Base-by-base conservation (phyloP, 2,888 invertebrate species). In the Actias luna region DNA sequence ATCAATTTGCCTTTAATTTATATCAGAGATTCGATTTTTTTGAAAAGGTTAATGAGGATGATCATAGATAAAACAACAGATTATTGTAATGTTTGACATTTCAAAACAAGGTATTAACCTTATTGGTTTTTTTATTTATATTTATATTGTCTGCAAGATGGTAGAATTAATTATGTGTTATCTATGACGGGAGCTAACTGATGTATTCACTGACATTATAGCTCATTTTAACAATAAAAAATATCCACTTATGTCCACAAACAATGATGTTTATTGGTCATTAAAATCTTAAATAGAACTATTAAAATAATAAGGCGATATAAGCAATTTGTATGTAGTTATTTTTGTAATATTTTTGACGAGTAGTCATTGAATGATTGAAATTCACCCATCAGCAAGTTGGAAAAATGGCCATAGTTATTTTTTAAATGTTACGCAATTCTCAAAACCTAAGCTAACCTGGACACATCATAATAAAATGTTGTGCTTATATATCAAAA, bases 31-130 rank as follows among this genome's bases (percentile, higher is more conserved):
- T n/a, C n/a, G n/a, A 42, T 16, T 42, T 42, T 42, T 8, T n/a
- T 42, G 42, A 1, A 42, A 46, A 46, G 46, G 46, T 46, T 46
- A 46, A 10, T 12, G 18, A 25, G 10, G 22, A 46, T 22, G 46
- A 12, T 46, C 46, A 46, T 46, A 46, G 46, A 46, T 12, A 55
- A 55, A 55, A 55, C 55, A 55, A 55, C 55, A 55, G 55, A 55
- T 55, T 55, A 29, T 7, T 55, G 55, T 29, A 14, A 55, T 55
- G 16, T 55, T 55, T 55, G 55, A 27, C 55, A 55, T 55, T 55
- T 8, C 29, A 55, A 55, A 55, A 55, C 29, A 29, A 55, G 16
- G 4, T 55, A 16, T 55, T 55, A 29, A n/a, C 7, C 16, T n/a
- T 5, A 7, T 1, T 22, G n/a, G n/a, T 22, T 46, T 22, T 22